These are phyloP conservation scores for Cervus canadensis DNA, from an alignment of 2,113 vertebrate species.

Conservation along the genomic window DNA sequence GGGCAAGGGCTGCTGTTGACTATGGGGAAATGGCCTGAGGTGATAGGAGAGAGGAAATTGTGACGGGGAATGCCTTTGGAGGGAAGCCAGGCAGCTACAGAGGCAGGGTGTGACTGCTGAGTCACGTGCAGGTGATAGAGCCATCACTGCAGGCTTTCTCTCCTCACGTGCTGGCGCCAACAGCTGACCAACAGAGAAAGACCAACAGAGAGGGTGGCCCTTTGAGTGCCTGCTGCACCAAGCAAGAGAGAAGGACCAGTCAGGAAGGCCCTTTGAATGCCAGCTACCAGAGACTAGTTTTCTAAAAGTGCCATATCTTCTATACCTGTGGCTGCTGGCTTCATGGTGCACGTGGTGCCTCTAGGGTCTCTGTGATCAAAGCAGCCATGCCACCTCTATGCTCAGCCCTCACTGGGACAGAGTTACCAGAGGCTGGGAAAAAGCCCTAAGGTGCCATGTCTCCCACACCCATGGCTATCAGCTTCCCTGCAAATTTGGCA, in stretches of 20 bases:
- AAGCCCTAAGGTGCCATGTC: neutral
- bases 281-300: neutral
- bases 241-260: neutral
- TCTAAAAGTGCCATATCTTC: neutral
- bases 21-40: neutral
- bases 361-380: neutral
- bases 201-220: neutral
- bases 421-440: neutral
- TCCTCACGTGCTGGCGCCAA: neutral
- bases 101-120: neutral
- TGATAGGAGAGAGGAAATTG: neutral
- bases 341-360: neutral
- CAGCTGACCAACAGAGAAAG: neutral
- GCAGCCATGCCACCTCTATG: neutral
- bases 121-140: neutral
- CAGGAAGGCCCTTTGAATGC: neutral
- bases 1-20: neutral
- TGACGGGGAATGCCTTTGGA: neutral
- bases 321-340: neutral
- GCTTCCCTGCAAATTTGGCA: neutral
- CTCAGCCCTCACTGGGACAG: neutral
- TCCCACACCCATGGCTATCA: neutral
- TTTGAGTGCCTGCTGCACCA: neutral
- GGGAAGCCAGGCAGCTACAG: neutral
- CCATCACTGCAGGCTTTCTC: neutral